These are phyloP conservation scores for Rotaria macrura DNA, from an alignment of 2,888 invertebrate species.

Conservation along the genomic window DNA sequence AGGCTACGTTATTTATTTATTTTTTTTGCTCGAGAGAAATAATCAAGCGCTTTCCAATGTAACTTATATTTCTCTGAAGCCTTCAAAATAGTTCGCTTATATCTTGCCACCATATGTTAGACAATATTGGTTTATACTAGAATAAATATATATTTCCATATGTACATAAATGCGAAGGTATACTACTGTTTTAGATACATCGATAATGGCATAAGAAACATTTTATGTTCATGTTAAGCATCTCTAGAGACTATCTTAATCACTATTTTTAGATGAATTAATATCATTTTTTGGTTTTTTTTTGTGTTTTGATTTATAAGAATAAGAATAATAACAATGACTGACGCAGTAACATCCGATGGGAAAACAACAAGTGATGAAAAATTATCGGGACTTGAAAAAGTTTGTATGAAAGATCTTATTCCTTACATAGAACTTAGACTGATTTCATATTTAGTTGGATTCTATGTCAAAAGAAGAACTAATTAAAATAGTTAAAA, in stretches of 20 bases:
- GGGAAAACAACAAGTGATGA: neutral
- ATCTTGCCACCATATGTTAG: neutral
- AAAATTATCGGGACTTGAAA: neutral
- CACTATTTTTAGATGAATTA: neutral
- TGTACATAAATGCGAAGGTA: neutral
- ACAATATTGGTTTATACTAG: neutral
- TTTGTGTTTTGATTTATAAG: no score
- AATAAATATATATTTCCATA: neutral
- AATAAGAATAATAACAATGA: neutral
- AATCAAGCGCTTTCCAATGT: neutral
- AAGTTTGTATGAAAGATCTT: neutral
- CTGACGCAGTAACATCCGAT: neutral
- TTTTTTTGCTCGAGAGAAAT: neutral
- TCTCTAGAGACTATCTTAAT: neutral
- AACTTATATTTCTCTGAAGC: neutral
- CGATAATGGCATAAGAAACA: no score
- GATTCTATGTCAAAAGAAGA: neutral
- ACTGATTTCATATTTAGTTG: neutral
- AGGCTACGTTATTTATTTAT: neutral
- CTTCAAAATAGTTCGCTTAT: neutral
- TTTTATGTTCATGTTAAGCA: neutral
- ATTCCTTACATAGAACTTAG: no score
- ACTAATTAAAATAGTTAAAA: neutral
- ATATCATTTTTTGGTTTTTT: neutral
- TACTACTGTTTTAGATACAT: neutral